phyloP scores from a whole-genome alignment of 35 echinoderm and acorn worm genomes.

The Ophiothrix spiculata region DNA sequence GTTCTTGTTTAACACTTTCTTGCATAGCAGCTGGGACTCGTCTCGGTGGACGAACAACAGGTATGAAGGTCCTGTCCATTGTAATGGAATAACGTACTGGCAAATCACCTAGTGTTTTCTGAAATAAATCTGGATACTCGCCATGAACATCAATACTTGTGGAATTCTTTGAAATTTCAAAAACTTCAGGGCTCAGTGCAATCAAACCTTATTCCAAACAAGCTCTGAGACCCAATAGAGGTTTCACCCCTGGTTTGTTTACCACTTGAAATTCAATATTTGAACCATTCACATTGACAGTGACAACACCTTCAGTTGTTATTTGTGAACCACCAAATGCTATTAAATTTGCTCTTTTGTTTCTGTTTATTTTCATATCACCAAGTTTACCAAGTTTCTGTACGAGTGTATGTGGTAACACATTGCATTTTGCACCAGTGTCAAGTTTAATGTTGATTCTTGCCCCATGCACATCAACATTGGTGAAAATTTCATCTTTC shows the following conservation, averaged over 20 bases:
- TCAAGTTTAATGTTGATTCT: not conserved
- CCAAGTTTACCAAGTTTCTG: too few relatives aligned
- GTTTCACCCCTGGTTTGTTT: not conserved
- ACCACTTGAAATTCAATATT: slow-evolving; percentile 2
- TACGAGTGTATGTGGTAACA: too few relatives aligned
- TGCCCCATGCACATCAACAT: not conserved
- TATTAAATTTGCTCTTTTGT: too few relatives aligned
- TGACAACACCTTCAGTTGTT: not conserved
- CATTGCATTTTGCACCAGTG: slow-evolving; percentile 15
- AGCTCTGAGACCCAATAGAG: not conserved
- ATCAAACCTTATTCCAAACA: not conserved
- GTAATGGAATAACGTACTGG: not conserved
- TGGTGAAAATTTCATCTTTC: not conserved
- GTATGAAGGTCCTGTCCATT: not conserved
- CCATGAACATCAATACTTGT: not conserved
- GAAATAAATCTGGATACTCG: not conserved
- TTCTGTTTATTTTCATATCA: too few relatives aligned
- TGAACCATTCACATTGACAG: not conserved
- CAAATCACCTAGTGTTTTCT: not conserved
- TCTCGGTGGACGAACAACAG: slow-evolving; percentile 29
- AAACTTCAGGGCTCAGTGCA: not conserved
- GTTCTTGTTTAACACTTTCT: slow-evolving; percentile 41
- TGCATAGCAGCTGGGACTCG: slow-evolving; percentile 29
- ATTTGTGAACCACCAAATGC: too few relatives aligned
- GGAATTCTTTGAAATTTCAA: not conserved